A percentile compares a stretch with the other conserved stretches of the same genome.
phyloP scores from a whole-genome alignment of 2,797 vertebrate species.

The Danio jaintianensis region DNA sequence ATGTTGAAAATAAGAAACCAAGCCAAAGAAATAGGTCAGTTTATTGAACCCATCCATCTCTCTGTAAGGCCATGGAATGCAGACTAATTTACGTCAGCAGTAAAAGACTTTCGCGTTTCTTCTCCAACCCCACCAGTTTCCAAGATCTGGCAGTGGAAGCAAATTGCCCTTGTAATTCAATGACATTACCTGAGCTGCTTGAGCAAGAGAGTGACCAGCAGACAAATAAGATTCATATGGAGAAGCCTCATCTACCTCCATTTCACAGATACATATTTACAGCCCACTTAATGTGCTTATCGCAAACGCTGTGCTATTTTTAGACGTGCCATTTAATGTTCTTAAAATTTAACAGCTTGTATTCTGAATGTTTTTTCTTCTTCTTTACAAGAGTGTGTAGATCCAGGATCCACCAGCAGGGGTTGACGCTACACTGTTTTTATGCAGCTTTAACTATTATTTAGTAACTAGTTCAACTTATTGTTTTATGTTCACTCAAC shows the following conservation, averaged over 20 bases:
- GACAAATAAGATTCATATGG: constrained; percentile 34
- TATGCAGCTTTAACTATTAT: no score
- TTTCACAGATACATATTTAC: constrained; percentile 27
- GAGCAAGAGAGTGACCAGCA: constrained; percentile 29
- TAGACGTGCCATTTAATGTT: neutral
- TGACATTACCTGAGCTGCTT: constrained; percentile 40
- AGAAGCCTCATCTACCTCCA: neutral
- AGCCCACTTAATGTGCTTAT: neutral
- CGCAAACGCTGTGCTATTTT: neutral
- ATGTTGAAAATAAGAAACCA: constrained; percentile 17
- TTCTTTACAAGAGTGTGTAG: neutral
- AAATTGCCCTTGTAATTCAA: constrained; percentile 57
- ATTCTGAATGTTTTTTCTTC: neutral
- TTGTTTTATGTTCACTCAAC: no score
- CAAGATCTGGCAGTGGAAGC: constrained; percentile 17
- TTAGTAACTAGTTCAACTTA: no score
- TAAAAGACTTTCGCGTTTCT: constrained; percentile 52
- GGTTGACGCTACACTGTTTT: neutral
- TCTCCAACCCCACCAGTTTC: constrained; percentile 24
- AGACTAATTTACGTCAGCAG: constrained; percentile 55
- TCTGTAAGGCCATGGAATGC: constrained; percentile 8
- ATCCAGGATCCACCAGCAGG: neutral
- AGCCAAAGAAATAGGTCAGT: constrained; percentile 36
- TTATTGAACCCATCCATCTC: constrained; percentile 42
- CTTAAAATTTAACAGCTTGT: neutral